Evolutionary conservation across 2,797 vertebrate species (phyloP), one percentile per base, ranked within the genome.

Genomic region (Rhinoraja longicauda): DNA sequence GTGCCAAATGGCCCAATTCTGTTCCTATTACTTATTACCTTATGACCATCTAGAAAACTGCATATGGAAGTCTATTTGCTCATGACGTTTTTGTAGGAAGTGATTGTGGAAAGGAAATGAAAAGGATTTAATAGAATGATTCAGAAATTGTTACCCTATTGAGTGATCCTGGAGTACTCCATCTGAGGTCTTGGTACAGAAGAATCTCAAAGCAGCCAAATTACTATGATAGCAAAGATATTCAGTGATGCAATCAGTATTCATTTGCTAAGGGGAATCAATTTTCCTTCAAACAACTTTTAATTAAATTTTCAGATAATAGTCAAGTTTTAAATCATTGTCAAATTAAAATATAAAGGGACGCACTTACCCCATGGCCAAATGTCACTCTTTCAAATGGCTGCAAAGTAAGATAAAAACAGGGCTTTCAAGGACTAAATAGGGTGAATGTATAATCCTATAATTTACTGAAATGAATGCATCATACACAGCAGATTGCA

Each of bases 301-400:
- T 90, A 13, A 72, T 39, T 90, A 45, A 90, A 90, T 17, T 39
- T 39, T 26, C 26, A 4, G 72, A 72, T 26, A 19, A 67, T 19
- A 67, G 5, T 72, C 5, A 72, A 72, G 75, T 29, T 72, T 29
- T 75, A 21, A 75, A 53, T 29, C 15, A 70, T 90, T 91, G 70
- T 75, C 12, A 92, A 92, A 53, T 2, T 73, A 53, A 15, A 92
- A 57, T 8, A 92, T 95, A 96, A 96, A 96, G 95, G 95, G 73
- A 93, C 93, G 95, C 94, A 96, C 97, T 97, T 95, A 97, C 97
- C 96, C 96, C 96, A 95, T 96, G 96, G 95, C 97, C 96, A 93
- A 96, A 95, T 94, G 96, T 95, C 95, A 97, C 96, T 93, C 97
- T 95, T 91, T 97, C 96, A 94, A 97, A 95, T 94, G 97, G 97